Conservation (phyloP, 1,140 invertebrate genomes). For the Diabrotica undecimpunctata region DNA sequence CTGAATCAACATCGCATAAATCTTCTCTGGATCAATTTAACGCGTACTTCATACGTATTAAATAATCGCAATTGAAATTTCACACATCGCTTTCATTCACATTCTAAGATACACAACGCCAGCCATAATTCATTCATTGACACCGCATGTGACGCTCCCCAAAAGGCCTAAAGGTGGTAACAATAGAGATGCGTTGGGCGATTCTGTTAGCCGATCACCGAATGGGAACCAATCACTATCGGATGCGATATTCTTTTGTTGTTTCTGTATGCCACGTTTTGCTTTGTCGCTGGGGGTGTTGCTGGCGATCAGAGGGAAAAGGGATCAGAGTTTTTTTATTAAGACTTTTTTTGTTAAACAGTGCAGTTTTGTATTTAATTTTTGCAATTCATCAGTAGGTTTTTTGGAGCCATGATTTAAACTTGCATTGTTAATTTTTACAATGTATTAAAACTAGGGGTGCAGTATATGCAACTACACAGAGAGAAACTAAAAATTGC, state of each 20-base stretch:
- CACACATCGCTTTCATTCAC: slow-evolving; percentile 21
- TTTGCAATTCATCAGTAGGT: not conserved
- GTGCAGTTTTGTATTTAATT: not conserved
- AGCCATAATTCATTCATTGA: slow-evolving; percentile 12
- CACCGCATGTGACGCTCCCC: slow-evolving; percentile 15
- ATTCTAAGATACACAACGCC: slow-evolving; percentile 19
- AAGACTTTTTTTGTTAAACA: not conserved
- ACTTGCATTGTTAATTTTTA: too few relatives aligned
- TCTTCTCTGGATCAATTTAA: slow-evolving; percentile 7
- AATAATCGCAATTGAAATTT: slow-evolving; percentile 22
- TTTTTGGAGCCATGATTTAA: too few relatives aligned
- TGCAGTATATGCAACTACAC: too few relatives aligned
- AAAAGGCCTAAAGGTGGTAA: slow-evolving; percentile 16
- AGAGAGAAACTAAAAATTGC: too few relatives aligned
- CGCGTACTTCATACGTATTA: slow-evolving; percentile 16
- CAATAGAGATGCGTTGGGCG: slow-evolving; percentile 40
- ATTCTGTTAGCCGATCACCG: slow-evolving; percentile 39
- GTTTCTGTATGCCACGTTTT: slow-evolving; percentile 13
- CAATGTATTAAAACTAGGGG: too few relatives aligned
- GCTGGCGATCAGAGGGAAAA: not conserved
- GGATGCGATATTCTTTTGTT: slow-evolving; percentile 33
- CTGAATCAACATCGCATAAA: slow-evolving; percentile 14
- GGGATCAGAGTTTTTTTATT: not conserved
- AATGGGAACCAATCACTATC: slow-evolving; percentile 38
- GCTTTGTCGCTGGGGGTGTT: slow-evolving; percentile 8